phyloP scores from a whole-genome alignment of 2,888 invertebrate species.

The Ophion costatus region DNA sequence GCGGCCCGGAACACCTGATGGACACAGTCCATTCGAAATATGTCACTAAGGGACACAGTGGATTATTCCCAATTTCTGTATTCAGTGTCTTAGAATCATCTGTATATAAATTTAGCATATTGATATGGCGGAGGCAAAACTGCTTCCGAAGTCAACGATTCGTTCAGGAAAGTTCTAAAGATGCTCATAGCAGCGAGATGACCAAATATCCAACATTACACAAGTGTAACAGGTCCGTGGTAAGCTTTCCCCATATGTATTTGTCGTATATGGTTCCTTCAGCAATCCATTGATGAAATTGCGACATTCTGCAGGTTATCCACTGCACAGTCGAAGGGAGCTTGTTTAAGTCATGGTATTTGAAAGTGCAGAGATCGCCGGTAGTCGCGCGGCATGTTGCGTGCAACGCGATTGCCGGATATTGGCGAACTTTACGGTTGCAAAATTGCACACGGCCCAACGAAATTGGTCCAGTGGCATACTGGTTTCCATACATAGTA shows the following conservation, averaged over 20 bases:
- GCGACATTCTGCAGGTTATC: slow-evolving; percentile 27
- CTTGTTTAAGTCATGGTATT: slow-evolving; percentile 49
- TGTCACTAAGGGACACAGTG: background rate
- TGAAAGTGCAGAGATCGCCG: slow-evolving; percentile 52
- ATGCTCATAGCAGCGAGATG: background rate
- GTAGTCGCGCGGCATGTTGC: slow-evolving; percentile 48
- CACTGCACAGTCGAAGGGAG: slow-evolving; percentile 7
- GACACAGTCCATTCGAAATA: background rate
- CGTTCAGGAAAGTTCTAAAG: background rate
- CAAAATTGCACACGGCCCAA: slow-evolving; percentile 63
- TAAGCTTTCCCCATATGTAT: background rate
- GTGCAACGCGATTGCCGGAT: slow-evolving; percentile 50
- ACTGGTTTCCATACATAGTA: slow-evolving; percentile 28
- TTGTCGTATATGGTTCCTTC: slow-evolving; percentile 4
- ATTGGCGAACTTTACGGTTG: slow-evolving; percentile 68
- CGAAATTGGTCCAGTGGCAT: slow-evolving; percentile 45
- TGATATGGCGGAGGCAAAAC: background rate
- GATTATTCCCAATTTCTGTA: too few relatives aligned
- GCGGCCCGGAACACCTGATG: background rate
- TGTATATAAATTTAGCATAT: background rate
- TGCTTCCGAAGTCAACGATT: too few relatives aligned
- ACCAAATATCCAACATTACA: background rate
- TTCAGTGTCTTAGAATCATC: background rate
- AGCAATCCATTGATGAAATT: slow-evolving; percentile 38
- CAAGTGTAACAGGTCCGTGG: slow-evolving; percentile 4